Percentiles rank a stretch among this genome's conserved stretches.
These are phyloP conservation scores for Tachystola acroxantha DNA, from an alignment of 2,888 invertebrate species.

Conservation along the genomic window DNA sequence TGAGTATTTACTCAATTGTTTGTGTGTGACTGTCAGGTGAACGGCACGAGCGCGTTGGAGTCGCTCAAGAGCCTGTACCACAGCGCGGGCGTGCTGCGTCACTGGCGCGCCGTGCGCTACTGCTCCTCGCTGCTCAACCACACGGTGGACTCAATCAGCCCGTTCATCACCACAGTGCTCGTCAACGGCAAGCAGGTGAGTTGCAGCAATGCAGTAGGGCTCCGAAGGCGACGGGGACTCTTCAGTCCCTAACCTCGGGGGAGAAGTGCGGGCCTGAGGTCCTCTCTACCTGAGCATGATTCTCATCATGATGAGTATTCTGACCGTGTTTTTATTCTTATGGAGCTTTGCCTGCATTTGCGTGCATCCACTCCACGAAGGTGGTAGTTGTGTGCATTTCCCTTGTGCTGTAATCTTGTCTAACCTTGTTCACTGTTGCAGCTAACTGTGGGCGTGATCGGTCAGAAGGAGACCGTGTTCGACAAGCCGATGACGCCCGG, in stretches of 20 bases:
- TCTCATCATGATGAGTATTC: too few species aligned
- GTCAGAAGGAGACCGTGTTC: constrained; percentile 96
- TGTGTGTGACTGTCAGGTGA: too few species aligned
- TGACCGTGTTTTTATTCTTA: too few species aligned
- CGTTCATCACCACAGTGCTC: constrained; percentile 97
- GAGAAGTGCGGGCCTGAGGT: too few species aligned
- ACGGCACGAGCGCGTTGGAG: constrained; percentile 80
- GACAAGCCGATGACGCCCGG: constrained; percentile 98
- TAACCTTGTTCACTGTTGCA: constrained; percentile 26
- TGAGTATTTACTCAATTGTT: too few species aligned
- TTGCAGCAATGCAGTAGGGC: too few species aligned
- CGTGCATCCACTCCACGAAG: too few species aligned
- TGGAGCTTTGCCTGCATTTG: too few species aligned
- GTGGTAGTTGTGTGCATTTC: too few species aligned
- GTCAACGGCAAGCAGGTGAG: constrained; percentile 97
- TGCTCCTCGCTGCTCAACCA: constrained; percentile 96
- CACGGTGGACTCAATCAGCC: constrained; percentile 98
- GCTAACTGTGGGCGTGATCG: constrained; percentile 96
- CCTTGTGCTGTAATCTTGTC: too few species aligned
- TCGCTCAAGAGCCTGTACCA: constrained; percentile 86
- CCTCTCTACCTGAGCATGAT: too few species aligned
- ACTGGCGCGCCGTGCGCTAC: constrained; percentile 96
- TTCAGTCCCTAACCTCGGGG: too few species aligned
- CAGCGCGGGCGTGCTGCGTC: constrained; percentile 89
- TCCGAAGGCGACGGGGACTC: not conserved